A percentile compares a stretch with the other conserved stretches of the same genome.
Evolutionary conservation across 2,888 invertebrate genomes (phyloP).

Genomic region (Caenorhabditis sp.): DNA sequence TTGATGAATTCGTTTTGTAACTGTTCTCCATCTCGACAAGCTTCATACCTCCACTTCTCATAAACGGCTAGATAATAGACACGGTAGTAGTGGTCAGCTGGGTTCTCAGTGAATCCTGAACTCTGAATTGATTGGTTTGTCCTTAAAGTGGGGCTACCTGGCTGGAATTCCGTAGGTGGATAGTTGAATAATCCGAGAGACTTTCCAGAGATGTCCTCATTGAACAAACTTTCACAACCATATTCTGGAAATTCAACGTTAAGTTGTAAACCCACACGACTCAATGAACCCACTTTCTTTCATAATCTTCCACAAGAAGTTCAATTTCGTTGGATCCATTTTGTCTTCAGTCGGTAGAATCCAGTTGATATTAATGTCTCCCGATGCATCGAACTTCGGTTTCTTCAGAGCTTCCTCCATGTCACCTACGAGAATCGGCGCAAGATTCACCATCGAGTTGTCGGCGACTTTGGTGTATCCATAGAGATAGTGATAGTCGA

Average conservation of each 20-base stretch:
- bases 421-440: constrained; percentile 89
- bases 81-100: constrained; percentile 84
- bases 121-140: neutral
- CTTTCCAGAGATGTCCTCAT: constrained; percentile 76
- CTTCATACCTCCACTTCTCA: constrained; percentile 67
- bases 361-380: constrained; percentile 71
- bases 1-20: constrained; percentile 73
- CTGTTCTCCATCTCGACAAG: constrained; percentile 66
- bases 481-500: constrained; percentile 89
- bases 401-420: constrained; percentile 62
- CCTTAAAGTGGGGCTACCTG: neutral
- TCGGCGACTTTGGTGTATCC: constrained; percentile 96
- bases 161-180: constrained; percentile 69
- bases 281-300: constrained; percentile 72
- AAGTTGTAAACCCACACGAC: neutral
- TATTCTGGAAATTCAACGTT: constrained; percentile 50
- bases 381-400: constrained; percentile 63
- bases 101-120: constrained; percentile 82
- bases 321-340: constrained; percentile 72
- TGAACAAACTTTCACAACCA: constrained; percentile 76
- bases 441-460: constrained; percentile 94
- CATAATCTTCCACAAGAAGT: constrained; percentile 79
- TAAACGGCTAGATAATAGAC: constrained; percentile 79
- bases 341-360: constrained; percentile 65
- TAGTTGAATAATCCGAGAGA: constrained; percentile 77